Percentiles rank a stretch among this genome's conserved stretches.
These are phyloP conservation scores for Drosophila mayaguana DNA, from an alignment of 2,888 invertebrate genomes.

Conservation along the genomic window DNA sequence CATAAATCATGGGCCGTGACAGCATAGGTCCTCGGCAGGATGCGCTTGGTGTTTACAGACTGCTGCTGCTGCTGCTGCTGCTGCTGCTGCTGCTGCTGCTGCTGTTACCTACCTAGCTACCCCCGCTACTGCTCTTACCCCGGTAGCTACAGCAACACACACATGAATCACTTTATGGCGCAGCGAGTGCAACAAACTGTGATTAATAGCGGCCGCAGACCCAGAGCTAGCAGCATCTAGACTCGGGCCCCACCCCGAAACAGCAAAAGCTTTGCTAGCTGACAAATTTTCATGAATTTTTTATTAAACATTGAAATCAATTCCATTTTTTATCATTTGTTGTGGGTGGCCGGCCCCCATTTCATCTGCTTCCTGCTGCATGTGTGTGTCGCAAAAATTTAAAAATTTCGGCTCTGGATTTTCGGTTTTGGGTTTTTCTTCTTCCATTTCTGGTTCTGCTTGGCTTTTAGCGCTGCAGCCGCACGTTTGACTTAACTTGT, in stretches of 20 bases:
- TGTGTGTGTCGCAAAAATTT: conserved; percentile 61
- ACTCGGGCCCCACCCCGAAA: not conserved
- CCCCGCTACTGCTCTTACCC: not conserved
- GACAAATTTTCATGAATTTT: conserved; percentile 83
- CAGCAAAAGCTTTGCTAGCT: conserved; percentile 59
- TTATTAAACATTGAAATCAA: conserved; percentile 81
- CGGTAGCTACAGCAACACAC: conserved; percentile 39
- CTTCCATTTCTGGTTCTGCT: not conserved
- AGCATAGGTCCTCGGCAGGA: conserved; percentile 56
- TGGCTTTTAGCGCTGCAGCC: conserved; percentile 60
- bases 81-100: conserved; percentile 19
- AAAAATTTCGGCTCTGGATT: conserved; percentile 58
- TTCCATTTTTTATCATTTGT: conserved; percentile 59
- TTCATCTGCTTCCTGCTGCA: conserved; percentile 38
- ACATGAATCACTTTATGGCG: conserved; percentile 78
- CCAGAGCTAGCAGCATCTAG: conserved; percentile 15
- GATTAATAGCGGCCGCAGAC: conserved; percentile 74
- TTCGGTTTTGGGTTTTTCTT: not conserved
- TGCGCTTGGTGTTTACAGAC: conserved; percentile 60
- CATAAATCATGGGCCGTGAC: conserved; percentile 78
- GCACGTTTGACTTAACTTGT: conserved; percentile 82
- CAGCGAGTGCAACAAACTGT: conserved; percentile 82
- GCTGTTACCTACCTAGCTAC: not conserved
- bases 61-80: conserved; percentile 35
- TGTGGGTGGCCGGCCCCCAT: conserved; percentile 5